Evolutionary conservation across 2,888 invertebrate species (phyloP), one percentile per base, ranked within the genome.

Genomic region (Troides helena): DNA sequence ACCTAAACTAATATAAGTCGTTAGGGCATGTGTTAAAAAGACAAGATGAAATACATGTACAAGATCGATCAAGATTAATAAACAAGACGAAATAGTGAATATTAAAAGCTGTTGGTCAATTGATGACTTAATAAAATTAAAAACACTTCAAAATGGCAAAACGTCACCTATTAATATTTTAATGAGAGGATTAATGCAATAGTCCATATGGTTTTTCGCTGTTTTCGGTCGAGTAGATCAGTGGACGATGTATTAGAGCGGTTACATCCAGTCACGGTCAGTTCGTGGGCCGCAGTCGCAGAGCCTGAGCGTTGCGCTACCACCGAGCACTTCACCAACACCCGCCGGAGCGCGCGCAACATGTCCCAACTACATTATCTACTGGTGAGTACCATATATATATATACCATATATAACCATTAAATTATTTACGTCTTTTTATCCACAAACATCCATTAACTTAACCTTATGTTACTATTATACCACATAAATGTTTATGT

Each of bases 311-410:
- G 88, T 87, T 82, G 75, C 78, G 80, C 81, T 80, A 57, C 57
- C 79, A 76, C 80, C 81, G 80, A 25, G 81, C 88, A 88, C 87
- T 89, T 85, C 72, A 81, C 81, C 75, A 85, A 83, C 87, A 85
- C 80, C 87, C 90, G 88, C 84, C 87, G 85, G 75, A 78, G 81
- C 80, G 87, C 83, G 80, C 81, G 80, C 89, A 88, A 85, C 89
- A 89, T 89, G 89, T 81, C 84, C 81, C 72, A 70, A 73, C 76
- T 72, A 56, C 70, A 65, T 65, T 74, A 72, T 73, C 67, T 76
- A 69, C 72, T 74, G 61, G 79, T 80, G 71, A 79, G 79, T 78
- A 67, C 62, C 67, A 71, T 68, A 71, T 62, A 71, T 69, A 63
- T 68, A 71, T 62, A 71, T 78, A 67, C 62, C 67, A 71, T 68